Evolutionary conservation across 2,113 vertebrate species (phyloP).

Genomic region (Nibea albiflora): DNA sequence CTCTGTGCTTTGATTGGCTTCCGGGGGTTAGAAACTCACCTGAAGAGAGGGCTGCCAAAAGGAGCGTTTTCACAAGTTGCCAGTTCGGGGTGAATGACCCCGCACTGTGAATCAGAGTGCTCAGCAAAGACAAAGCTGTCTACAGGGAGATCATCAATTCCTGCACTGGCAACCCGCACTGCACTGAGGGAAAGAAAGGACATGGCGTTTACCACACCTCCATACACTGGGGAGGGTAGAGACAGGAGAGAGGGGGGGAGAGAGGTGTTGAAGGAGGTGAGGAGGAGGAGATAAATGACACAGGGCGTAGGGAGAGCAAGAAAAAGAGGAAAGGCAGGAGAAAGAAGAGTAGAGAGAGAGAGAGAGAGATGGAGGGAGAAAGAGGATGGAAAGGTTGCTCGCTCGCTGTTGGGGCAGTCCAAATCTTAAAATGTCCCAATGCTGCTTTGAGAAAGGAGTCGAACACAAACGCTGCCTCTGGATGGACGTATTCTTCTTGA

Average conservation of each 20-base stretch:
- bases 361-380: conserved; percentile 13
- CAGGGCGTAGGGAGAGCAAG: neutral
- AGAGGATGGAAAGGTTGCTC: conserved; percentile 13
- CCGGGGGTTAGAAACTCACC: conserved; percentile 85
- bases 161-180: conserved; percentile 88
- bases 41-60: conserved; percentile 87
- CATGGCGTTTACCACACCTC: conserved; percentile 84
- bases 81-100: conserved; percentile 84
- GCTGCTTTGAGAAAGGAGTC: conserved; percentile 1
- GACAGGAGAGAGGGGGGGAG: conserved; percentile 13
- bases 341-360: neutral
- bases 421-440: conserved; percentile 24
- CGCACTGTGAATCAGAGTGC: conserved; percentile 86
- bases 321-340: neutral
- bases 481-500: conserved; percentile 18
- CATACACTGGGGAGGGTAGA: conserved; percentile 51
- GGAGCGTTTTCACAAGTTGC: conserved; percentile 86
- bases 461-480: neutral
- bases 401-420: neutral
- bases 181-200: conserved; percentile 92
- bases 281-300: conserved; percentile 2
- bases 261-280: neutral
- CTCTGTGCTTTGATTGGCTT: conserved; percentile 66
- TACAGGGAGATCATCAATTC: conserved; percentile 89
- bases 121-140: conserved; percentile 91